Conservation (phyloP, 2,888 invertebrate species). For the Phengaris arion region DNA sequence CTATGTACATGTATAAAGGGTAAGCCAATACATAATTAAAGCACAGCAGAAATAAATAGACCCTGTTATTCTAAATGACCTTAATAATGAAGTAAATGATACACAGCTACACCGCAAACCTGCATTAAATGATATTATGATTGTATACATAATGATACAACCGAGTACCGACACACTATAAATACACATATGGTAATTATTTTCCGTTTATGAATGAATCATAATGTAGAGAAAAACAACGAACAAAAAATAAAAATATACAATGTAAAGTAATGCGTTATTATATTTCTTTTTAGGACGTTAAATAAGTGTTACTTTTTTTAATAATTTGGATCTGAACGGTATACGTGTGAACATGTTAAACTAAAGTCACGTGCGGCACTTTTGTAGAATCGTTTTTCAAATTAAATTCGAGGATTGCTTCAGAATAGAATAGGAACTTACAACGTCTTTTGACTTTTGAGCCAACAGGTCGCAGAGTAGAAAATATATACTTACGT, state of each 20-base stretch:
- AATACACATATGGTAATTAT: not conserved
- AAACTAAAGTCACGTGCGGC: not conserved
- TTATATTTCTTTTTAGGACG: too few relatives aligned
- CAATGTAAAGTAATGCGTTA: too few relatives aligned
- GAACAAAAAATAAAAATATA: not conserved
- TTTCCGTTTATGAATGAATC: slow-evolving; percentile 5
- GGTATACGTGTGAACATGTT: not conserved
- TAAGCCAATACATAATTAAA: too few relatives aligned
- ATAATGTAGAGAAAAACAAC: not conserved
- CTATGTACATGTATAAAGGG: too few relatives aligned
- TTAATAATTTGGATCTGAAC: too few relatives aligned
- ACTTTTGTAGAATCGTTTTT: not conserved
- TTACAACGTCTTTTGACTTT: too few relatives aligned
- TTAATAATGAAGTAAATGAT: not conserved
- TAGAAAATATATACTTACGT: too few relatives aligned
- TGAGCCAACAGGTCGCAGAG: too few relatives aligned
- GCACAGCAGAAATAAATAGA: not conserved
- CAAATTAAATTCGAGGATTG: too few relatives aligned
- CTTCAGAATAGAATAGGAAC: too few relatives aligned
- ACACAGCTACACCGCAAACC: not conserved
- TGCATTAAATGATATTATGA: not conserved
- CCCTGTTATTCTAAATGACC: not conserved
- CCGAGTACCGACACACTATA: not conserved
- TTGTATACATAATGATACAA: not conserved
- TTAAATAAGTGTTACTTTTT: too few relatives aligned